Percentiles rank a stretch among this genome's conserved stretches.
phyloP scores from a whole-genome alignment of 2,797 vertebrate genomes.

The Hippoglossus hippoglossus region DNA sequence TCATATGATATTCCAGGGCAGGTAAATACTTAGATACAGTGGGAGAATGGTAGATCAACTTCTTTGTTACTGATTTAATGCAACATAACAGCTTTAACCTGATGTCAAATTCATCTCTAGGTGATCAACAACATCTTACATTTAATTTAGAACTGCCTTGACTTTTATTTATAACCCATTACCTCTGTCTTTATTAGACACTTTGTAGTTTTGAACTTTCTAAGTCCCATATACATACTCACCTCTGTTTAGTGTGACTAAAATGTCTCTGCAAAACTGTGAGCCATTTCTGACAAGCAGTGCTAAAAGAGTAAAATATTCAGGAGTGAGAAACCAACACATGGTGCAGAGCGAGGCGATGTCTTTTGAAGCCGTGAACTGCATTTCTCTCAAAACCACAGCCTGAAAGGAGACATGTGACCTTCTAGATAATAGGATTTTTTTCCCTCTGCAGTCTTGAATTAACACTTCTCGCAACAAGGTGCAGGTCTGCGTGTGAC shows the following conservation, averaged over 20 bases:
- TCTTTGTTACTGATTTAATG: too few relatives aligned
- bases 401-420: constrained; percentile 70
- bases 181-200: not conserved
- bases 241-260: not conserved
- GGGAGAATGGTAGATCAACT: too few relatives aligned
- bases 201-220: not conserved
- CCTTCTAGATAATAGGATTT: constrained; percentile 68
- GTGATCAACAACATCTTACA: not conserved
- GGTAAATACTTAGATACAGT: not conserved
- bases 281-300: constrained; percentile 38
- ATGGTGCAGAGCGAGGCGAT: constrained; percentile 49
- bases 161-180: not conserved
- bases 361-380: constrained; percentile 75
- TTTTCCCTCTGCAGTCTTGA: constrained; percentile 40
- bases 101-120: not conserved
- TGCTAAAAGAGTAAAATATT: constrained; percentile 43
- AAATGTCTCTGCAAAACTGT: constrained; percentile 25
- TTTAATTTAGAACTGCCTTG: not conserved
- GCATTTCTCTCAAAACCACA: constrained; percentile 74
- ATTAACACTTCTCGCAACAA: constrained; percentile 39
- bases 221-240: not conserved
- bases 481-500: constrained; percentile 13
- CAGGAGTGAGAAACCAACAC: constrained; percentile 66
- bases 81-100: too few relatives aligned
- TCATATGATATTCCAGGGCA: not conserved